Evolutionary conservation across 1,140 invertebrate species (phyloP), one percentile per base, ranked within the genome.

Genomic region (Antheraea pernyi): DNA sequence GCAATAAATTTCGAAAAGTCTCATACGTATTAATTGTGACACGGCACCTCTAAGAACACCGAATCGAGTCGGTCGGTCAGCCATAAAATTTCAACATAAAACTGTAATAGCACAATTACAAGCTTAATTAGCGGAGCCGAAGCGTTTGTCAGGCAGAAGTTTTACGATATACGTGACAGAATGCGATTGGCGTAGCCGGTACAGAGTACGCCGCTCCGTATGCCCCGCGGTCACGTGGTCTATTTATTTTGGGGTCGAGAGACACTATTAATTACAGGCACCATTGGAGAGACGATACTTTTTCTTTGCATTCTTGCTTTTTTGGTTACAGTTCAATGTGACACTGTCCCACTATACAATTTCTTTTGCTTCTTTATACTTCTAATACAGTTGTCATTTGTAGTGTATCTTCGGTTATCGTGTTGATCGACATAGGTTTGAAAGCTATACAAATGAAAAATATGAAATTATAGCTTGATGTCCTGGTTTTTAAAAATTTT

Each of bases 41-140:
- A 53, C 5, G 13, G 46, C 13, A 16, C 46, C 46, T 2, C 46
- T 53, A 53, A 53, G 46, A 53, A 60, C 30, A 60, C 59, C 59
- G 59, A 22, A 61, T 36, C 19, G 9, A 30, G 19, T 69, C 76
- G 77, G 19, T 69, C 76, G 77, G 77, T 73, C 75, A 74, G 77
- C 82, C 83, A 79, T 89, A 87, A 89, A 89, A 85, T 84, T 80
- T 79, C 67, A 77, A 72, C 83, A 80, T 87, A 81, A 86, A 88
- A 84, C 61, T 64, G 73, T 84, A 83, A 86, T 84, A 65, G 75
- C 65, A 79, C 81, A 72, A 89, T 89, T 89, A 86, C 83, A 79
- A 75, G 80, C 71, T 83, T 87, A 89, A 89, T 89, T 87, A 87
- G 85, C 70, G 59, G 73, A 77, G 68, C 72, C 78, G 78, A 79